Evolutionary conservation across 2,797 vertebrate genomes (phyloP).

Genomic region (Enteromius anoplus): DNA sequence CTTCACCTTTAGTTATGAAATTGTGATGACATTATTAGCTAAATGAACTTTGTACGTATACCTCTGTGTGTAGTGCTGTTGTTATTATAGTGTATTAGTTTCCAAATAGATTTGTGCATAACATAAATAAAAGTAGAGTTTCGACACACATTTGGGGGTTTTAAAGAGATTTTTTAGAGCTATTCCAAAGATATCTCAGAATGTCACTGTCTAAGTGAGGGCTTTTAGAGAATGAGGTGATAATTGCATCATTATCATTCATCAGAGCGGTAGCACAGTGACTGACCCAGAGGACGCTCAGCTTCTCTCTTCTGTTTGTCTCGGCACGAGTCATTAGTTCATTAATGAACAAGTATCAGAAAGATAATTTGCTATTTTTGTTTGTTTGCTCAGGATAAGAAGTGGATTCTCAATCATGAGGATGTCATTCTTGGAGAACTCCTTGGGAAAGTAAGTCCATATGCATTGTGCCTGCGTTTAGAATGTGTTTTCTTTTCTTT

Average conservation of each 20-base stretch:
- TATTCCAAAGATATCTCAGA: neutral
- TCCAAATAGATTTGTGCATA: neutral
- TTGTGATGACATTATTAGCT: neutral
- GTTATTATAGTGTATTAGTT: neutral
- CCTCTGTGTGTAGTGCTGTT: neutral
- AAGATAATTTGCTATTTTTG: constrained; percentile 40
- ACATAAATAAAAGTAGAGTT: neutral
- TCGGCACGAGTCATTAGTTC: constrained; percentile 39
- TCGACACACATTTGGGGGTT: too few species aligned
- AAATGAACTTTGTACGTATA: neutral
- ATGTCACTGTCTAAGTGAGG: constrained; percentile 29
- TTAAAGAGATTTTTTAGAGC: neutral
- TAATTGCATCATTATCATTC: constrained; percentile 49
- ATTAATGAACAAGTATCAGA: constrained; percentile 39
- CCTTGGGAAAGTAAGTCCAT: constrained; percentile 87
- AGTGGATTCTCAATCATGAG: constrained; percentile 97
- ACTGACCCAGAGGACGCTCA: constrained; percentile 27
- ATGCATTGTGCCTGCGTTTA: neutral
- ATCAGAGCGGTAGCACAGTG: constrained; percentile 17
- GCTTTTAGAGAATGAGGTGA: constrained; percentile 22
- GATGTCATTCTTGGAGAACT: constrained; percentile 92
- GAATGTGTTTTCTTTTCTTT: neutral
- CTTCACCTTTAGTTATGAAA: neutral
- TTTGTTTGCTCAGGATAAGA: constrained; percentile 86
- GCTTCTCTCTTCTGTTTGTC: constrained; percentile 29